These are phyloP conservation scores for Sitta europaea DNA, from an alignment of 2,113 vertebrate species.

Conservation along the genomic window DNA sequence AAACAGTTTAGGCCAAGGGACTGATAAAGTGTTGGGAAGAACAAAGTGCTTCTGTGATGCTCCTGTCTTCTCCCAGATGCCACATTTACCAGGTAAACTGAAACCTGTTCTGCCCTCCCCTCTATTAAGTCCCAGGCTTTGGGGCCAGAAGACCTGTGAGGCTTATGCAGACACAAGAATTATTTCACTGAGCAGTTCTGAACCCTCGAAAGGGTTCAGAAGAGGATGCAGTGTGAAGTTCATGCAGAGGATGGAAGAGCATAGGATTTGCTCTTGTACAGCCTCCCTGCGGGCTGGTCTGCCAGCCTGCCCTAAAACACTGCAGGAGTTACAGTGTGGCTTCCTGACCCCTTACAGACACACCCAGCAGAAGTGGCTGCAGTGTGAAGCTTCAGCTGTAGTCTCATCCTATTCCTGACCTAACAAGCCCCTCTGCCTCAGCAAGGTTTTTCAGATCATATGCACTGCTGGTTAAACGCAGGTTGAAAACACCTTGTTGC, in stretches of 20 bases:
- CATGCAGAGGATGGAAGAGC: not conserved
- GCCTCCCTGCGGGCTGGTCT: not conserved
- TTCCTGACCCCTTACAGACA: not conserved
- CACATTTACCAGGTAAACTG: not conserved
- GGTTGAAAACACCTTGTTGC: not conserved
- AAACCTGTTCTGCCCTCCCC: not conserved
- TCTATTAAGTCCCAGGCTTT: not conserved
- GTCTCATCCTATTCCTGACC: not conserved
- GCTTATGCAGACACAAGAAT: not conserved
- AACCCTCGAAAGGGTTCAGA: not conserved
- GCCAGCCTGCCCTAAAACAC: not conserved
- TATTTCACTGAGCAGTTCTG: not conserved
- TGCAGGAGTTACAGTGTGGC: not conserved
- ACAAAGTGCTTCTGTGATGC: not conserved
- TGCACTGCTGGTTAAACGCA: not conserved
- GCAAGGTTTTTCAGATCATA: not conserved
- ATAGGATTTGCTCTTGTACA: accelerated
- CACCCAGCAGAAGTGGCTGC: not conserved
- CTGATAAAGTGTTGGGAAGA: not conserved
- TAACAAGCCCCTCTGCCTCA: not conserved
- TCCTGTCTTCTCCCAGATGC: not conserved
- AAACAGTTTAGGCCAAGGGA: not conserved
- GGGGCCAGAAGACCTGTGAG: not conserved
- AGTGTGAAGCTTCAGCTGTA: not conserved
- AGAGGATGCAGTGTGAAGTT: too few species aligned